Evolutionary conservation across 2,888 invertebrate species (phyloP).

Genomic region (Nephrocerus scutellatus): DNA sequence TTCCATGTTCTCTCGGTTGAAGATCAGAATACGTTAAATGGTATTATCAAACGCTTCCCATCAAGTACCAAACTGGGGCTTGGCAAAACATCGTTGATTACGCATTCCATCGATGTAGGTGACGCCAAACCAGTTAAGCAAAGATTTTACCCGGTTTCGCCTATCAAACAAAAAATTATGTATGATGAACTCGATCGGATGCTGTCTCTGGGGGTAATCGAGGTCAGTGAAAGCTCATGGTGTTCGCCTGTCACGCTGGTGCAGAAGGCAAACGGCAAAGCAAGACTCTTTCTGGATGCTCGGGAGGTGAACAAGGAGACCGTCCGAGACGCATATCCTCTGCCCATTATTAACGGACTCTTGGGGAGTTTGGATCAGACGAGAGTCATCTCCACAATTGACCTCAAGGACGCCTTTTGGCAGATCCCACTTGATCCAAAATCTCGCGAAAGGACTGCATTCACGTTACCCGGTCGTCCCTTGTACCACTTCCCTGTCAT

Average conservation of each 20-base stretch:
- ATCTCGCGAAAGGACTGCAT: slow-evolving; percentile 16
- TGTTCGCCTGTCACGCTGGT: slow-evolving; percentile 30
- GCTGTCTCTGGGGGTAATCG: slow-evolving; percentile 29
- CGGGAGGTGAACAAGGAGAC: slow-evolving; percentile 29
- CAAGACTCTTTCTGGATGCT: slow-evolving; percentile 30
- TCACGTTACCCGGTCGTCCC: slow-evolving; percentile 19
- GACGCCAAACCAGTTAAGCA: too few species aligned
- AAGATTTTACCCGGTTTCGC: too few species aligned
- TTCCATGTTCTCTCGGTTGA: too few species aligned
- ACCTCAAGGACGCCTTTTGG: slow-evolving; percentile 21
- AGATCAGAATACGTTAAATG: too few species aligned
- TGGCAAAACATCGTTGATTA: too few species aligned
- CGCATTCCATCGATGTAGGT: too few species aligned
- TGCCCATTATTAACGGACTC: slow-evolving; percentile 19
- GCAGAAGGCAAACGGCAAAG: slow-evolving; percentile 24
- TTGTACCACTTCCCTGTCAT: slow-evolving; percentile 20
- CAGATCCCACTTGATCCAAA: slow-evolving; percentile 14
- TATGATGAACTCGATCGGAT: slow-evolving; percentile 31
- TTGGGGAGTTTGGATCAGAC: slow-evolving; percentile 15
- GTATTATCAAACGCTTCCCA: too few species aligned
- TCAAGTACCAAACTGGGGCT: too few species aligned
- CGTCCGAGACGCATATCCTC: slow-evolving; percentile 20
- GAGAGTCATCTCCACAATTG: slow-evolving; percentile 14
- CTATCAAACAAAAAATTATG: slow-evolving; percentile 16
- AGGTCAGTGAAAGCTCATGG: slow-evolving; percentile 31